Evolutionary conservation across 2,888 invertebrate species (phyloP).

Genomic region (Entomobrya proxima): DNA sequence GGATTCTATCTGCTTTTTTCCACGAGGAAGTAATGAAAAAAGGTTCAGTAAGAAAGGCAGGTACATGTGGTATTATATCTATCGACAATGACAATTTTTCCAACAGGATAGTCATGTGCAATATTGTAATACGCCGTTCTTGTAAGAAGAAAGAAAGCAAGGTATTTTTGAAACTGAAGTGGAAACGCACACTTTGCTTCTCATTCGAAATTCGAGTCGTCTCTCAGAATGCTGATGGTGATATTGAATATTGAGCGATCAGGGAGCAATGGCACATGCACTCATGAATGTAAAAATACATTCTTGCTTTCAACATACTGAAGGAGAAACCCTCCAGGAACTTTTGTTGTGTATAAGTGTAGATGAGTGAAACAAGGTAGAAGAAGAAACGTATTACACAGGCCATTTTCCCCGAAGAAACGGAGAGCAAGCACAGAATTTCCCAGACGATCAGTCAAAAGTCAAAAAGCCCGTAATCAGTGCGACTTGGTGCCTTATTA

Average conservation of each 20-base stretch:
- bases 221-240: slow-evolving; percentile 26
- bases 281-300: too few species aligned
- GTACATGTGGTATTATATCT: too few species aligned
- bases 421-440: neutral
- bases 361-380: neutral
- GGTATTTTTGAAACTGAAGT: slow-evolving; percentile 30
- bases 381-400: neutral
- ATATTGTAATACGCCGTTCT: neutral
- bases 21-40: slow-evolving; percentile 23
- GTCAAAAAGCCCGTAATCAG: neutral
- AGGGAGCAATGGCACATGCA: too few species aligned
- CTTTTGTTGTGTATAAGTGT: neutral
- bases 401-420: neutral
- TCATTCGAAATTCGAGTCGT: neutral
- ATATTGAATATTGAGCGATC: slow-evolving; percentile 49
- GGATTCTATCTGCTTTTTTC: neutral
- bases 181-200: slow-evolving; percentile 21
- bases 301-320: too few species aligned
- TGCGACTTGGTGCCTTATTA: slow-evolving; percentile 41
- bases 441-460: neutral
- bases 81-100: neutral
- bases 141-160: neutral
- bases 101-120: neutral
- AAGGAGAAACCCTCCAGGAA: neutral
- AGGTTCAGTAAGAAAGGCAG: too few species aligned